Evolutionary conservation across 2,797 vertebrate genomes (phyloP).

Genomic region (Gymnoscopelus microlampas): DNA sequence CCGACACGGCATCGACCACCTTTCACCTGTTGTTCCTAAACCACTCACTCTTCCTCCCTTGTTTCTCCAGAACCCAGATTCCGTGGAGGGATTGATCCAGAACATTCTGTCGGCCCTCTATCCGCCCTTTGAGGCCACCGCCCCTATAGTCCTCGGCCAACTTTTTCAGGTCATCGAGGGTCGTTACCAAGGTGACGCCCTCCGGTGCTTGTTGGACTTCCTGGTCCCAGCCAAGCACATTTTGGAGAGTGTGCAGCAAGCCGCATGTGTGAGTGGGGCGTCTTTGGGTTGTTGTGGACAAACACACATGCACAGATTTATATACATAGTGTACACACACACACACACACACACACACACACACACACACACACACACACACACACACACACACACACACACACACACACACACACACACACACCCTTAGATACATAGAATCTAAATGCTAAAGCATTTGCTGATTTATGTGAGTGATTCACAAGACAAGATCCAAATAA

Average conservation of each 20-base stretch:
- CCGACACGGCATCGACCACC: no score
- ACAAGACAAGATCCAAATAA: no score
- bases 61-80: slow-evolving; percentile 82
- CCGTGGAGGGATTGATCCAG: slow-evolving; percentile 86
- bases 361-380: no score
- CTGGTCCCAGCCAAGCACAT: slow-evolving; percentile 89
- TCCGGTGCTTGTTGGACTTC: slow-evolving; percentile 89
- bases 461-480: no score
- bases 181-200: slow-evolving; percentile 84
- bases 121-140: slow-evolving; percentile 84
- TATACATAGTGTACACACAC: neutral
- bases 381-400: no score
- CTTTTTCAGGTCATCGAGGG: slow-evolving; percentile 87
- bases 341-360: no score
- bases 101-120: slow-evolving; percentile 82
- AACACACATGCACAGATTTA: neutral
- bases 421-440: no score
- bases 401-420: neutral
- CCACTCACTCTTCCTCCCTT: neutral
- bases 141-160: slow-evolving; percentile 85
- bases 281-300: neutral
- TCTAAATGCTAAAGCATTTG: no score
- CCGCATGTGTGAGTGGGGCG: slow-evolving; percentile 80
- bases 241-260: slow-evolving; percentile 86
- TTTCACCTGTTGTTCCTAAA: neutral